phyloP scores from a whole-genome alignment of 2,797 vertebrate genomes.

The Fistularia tabacaria region DNA sequence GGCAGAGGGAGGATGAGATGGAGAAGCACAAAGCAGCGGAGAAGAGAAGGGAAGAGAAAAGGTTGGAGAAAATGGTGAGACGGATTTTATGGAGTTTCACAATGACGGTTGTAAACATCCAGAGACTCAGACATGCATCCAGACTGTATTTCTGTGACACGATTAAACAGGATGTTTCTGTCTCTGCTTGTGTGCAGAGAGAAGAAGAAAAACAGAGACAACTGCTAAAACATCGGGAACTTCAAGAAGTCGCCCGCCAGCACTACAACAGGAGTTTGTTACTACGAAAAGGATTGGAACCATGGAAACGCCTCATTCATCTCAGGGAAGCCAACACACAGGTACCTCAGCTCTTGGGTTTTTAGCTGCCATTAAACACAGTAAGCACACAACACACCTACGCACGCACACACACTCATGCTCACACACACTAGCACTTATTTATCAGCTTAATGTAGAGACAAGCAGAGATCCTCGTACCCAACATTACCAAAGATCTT shows the following conservation, averaged over 20 bases:
- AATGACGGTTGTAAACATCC: neutral
- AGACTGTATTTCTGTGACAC: constrained; percentile 1
- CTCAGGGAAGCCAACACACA: constrained; percentile 68
- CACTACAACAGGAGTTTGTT: constrained; percentile 79
- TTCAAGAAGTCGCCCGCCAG: constrained; percentile 71
- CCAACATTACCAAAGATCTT: too few species aligned
- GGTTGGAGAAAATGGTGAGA: constrained; percentile 77
- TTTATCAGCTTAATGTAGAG: too few species aligned
- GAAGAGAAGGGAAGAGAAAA: constrained; percentile 79
- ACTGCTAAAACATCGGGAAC: constrained; percentile 72
- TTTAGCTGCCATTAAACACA: constrained; percentile 1
- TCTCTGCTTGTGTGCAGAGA: constrained; percentile 69
- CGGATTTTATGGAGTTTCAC: constrained; percentile 5
- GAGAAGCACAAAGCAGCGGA: constrained; percentile 76
- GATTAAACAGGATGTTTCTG: constrained; percentile 1
- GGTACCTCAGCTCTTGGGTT: constrained; percentile 61
- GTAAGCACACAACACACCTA: neutral
- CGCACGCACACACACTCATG: neutral
- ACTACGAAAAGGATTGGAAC: constrained; percentile 76
- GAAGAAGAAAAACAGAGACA: constrained; percentile 82
- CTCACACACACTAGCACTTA: neutral
- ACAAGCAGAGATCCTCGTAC: too few species aligned
- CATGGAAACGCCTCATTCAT: constrained; percentile 83
- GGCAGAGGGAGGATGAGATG: constrained; percentile 75
- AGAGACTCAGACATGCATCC: neutral